Evolutionary conservation across 2,888 invertebrate species (phyloP).

Genomic region (Andrena flavipes): DNA sequence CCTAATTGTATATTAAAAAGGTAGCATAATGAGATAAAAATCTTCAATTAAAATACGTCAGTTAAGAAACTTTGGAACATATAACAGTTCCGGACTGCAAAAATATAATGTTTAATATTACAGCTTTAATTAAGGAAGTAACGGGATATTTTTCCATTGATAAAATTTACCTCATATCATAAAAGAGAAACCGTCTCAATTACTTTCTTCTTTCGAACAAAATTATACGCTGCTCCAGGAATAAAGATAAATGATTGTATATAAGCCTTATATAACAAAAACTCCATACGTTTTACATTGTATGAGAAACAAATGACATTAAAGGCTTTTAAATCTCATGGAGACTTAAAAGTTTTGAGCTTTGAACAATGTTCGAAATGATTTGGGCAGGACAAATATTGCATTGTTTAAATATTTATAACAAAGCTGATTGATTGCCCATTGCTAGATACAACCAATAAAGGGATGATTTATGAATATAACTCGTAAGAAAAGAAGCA

Average conservation of each 20-base stretch:
- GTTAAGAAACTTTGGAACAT: conserved; percentile 5
- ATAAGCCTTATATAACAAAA: too few relatives aligned
- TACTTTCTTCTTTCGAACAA: not conserved
- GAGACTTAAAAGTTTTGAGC: too few relatives aligned
- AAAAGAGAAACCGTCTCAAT: conserved; percentile 20
- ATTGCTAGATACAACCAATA: too few relatives aligned
- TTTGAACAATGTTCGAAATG: too few relatives aligned
- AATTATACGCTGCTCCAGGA: not conserved
- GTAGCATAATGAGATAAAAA: not conserved
- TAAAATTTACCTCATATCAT: not conserved
- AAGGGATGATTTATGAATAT: too few relatives aligned
- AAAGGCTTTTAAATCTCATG: too few relatives aligned
- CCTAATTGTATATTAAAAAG: not conserved
- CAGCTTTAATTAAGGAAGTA: conserved; percentile 35
- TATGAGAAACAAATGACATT: too few relatives aligned
- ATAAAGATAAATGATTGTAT: not conserved
- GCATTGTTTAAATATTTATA: too few relatives aligned
- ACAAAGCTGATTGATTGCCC: too few relatives aligned
- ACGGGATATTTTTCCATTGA: not conserved
- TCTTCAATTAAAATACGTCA: not conserved
- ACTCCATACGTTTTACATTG: too few relatives aligned
- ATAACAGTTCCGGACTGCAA: not conserved
- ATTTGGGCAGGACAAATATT: too few relatives aligned
- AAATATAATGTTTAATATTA: conserved; percentile 11
- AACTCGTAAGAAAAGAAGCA: too few relatives aligned